Conservation (phyloP, 2,888 invertebrate species). For the Apodemia hepburni region DNA sequence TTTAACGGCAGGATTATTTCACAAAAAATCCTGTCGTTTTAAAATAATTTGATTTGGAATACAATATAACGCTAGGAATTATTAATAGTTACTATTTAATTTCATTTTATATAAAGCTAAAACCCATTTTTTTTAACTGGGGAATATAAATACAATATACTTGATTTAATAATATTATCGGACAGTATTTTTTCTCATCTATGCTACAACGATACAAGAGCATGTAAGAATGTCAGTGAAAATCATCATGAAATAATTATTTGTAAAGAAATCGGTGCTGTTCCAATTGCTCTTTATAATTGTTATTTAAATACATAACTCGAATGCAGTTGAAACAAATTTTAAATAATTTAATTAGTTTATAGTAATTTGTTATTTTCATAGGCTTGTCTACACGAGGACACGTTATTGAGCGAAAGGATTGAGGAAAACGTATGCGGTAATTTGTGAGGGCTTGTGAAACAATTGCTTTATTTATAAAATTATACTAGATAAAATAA, state of each 20-base stretch:
- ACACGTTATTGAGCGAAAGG: background rate
- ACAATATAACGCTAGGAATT: background rate
- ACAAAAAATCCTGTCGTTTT: no score
- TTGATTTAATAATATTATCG: conserved; percentile 3
- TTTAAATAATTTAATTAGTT: conserved; percentile 14
- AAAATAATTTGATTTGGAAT: background rate
- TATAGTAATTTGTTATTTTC: conserved; percentile 29
- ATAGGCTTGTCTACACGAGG: conserved; percentile 29
- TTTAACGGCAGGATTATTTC: no score
- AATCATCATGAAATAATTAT: conserved; percentile 10
- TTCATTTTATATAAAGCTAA: background rate
- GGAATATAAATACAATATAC: background rate
- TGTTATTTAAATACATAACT: conserved; percentile 29
- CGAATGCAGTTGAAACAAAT: conserved; percentile 20
- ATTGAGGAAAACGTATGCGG: background rate
- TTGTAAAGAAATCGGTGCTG: conserved; percentile 32
- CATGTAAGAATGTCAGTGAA: conserved; percentile 1
- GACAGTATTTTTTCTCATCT: conserved; percentile 15
- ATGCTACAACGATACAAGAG: background rate
- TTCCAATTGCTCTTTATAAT: conserved; percentile 28
- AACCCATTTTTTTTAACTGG: background rate
- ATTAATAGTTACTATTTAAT: background rate
- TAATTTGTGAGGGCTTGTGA: background rate
- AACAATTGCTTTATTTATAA: background rate
- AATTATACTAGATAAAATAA: background rate